A percentile compares a stretch with the other conserved stretches of the same genome.
phyloP scores from a whole-genome alignment of 2,888 invertebrate species.

The Diplazon laetatorius region DNA sequence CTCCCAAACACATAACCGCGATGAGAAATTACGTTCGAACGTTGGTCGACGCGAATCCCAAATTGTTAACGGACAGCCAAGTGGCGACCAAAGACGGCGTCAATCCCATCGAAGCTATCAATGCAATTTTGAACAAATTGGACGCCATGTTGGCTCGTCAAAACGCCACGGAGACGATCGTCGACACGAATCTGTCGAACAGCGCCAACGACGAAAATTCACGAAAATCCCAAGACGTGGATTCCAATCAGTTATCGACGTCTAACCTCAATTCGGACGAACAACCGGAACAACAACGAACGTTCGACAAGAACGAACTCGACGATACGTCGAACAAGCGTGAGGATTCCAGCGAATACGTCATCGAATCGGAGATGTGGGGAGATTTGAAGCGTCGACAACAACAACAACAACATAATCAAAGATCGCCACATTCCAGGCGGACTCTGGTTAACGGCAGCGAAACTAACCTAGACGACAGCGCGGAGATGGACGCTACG shows the following conservation, averaged over 20 bases:
- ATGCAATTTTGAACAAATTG: constrained; percentile 73
- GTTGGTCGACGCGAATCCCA: constrained; percentile 74
- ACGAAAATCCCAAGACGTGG: constrained; percentile 68
- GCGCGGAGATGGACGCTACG: constrained; percentile 67
- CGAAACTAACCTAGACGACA: constrained; percentile 53
- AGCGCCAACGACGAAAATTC: constrained; percentile 69
- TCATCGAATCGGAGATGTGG: constrained; percentile 20
- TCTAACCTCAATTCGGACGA: constrained; percentile 62
- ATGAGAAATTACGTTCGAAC: constrained; percentile 77
- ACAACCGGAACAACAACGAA: too few relatives aligned
- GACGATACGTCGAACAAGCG: constrained; percentile 66
- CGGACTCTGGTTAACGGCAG: constrained; percentile 74
- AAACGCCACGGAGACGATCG: too few relatives aligned
- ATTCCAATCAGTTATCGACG: constrained; percentile 68
- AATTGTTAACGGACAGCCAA: constrained; percentile 67
- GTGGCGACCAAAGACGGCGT: constrained; percentile 70
- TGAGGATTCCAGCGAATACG: constrained; percentile 62
- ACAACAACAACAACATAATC: constrained; percentile 8
- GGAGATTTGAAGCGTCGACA: neutral
- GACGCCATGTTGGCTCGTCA: constrained; percentile 70
- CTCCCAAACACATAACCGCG: constrained; percentile 77
- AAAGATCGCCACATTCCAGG: constrained; percentile 54
- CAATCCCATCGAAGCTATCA: constrained; percentile 74
- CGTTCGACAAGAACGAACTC: constrained; percentile 69
- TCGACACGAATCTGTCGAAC: constrained; percentile 68